phyloP scores from a whole-genome alignment of 2,113 vertebrate genomes.

The Girardinichthys multiradiatus region DNA sequence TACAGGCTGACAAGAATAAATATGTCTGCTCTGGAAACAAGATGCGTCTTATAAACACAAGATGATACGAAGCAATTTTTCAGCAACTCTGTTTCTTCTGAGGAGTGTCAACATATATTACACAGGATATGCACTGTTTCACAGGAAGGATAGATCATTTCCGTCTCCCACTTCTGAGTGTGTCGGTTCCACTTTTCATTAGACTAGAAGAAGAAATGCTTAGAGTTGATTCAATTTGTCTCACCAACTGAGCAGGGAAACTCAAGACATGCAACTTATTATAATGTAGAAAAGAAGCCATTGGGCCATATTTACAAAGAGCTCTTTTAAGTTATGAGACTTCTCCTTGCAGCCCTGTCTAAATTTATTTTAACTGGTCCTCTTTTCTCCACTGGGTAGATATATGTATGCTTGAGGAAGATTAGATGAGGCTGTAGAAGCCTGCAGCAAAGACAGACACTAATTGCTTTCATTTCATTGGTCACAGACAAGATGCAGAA shows the following conservation, averaged over 20 bases:
- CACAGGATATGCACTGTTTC: conserved; percentile 31
- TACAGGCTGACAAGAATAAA: conserved; percentile 5
- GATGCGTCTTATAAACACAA: conserved; percentile 27
- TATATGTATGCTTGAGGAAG: conserved; percentile 27
- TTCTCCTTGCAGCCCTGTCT: conserved; percentile 41
- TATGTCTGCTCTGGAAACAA: conserved; percentile 17
- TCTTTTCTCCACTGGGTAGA: conserved; percentile 40
- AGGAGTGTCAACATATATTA: conserved; percentile 59
- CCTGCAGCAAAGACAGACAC: conserved; percentile 45
- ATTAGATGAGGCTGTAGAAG: conserved; percentile 49
- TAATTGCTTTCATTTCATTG: conserved; percentile 67
- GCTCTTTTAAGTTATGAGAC: conserved; percentile 24
- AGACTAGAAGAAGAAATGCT: conserved; percentile 27
- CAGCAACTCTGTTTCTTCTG: conserved; percentile 27
- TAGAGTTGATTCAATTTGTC: conserved; percentile 61
- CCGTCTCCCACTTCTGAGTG: conserved; percentile 36
- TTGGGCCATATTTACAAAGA: conserved; percentile 22
- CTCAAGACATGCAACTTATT: conserved; percentile 27
- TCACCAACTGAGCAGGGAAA: conserved; percentile 48
- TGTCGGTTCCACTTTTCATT: conserved; percentile 53
- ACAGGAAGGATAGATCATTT: conserved; percentile 37
- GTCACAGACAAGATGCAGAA: conserved; percentile 40
- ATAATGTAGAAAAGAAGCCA: conserved; percentile 46
- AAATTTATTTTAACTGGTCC: conserved; percentile 55
- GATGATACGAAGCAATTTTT: conserved; percentile 19